These are phyloP conservation scores for Phalacrocorax aristotelis DNA, from an alignment of 2,113 vertebrate genomes.

Conservation along the genomic window DNA sequence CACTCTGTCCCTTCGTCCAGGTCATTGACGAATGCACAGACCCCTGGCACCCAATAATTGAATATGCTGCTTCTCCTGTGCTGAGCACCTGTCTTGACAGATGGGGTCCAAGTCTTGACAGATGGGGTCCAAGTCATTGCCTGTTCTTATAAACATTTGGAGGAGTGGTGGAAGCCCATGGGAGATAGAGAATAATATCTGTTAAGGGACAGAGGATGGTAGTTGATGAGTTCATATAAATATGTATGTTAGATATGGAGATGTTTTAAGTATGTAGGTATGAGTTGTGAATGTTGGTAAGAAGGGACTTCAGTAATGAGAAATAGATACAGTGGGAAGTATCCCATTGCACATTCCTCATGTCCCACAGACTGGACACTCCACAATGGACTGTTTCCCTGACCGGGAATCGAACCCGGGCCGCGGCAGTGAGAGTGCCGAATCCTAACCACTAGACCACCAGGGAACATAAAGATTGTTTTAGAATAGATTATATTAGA, in stretches of 20 bases:
- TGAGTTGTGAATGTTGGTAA: neutral
- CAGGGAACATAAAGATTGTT: neutral
- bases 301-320: neutral
- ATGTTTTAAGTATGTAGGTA: neutral
- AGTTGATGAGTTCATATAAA: neutral
- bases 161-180: neutral
- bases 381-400: constrained; percentile 48
- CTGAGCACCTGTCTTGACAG: neutral
- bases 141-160: neutral
- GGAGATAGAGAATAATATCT: neutral
- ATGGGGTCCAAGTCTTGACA: neutral
- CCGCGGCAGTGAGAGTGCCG: constrained; percentile 78
- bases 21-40: too few relatives aligned
- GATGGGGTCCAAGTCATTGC: neutral
- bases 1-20: too few relatives aligned
- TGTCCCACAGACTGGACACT: rapidly evolving
- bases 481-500: rapidly evolving
- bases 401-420: constrained; percentile 84
- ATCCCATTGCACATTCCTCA: too few relatives aligned
- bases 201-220: neutral
- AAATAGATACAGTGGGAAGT: neutral
- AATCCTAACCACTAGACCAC: constrained; percentile 79
- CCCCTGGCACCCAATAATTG: too few relatives aligned
- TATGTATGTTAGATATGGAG: neutral
- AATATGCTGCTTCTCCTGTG: neutral